These are phyloP conservation scores for Heliconius hewitsoni DNA, from an alignment of 1,140 invertebrate genomes.

Conservation along the genomic window DNA sequence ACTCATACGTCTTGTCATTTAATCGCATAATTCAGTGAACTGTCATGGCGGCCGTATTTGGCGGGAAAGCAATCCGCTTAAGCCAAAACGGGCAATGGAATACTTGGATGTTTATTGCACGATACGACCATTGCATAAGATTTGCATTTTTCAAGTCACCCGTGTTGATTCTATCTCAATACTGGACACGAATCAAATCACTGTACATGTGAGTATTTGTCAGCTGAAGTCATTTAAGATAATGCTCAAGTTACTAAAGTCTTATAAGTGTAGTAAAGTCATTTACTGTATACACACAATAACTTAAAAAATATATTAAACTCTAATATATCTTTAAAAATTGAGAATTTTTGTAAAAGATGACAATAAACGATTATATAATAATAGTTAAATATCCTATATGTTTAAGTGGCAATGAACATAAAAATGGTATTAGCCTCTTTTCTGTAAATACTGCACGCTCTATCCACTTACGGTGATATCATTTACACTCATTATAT, in stretches of 20 bases:
- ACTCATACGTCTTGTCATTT: slow-evolving; percentile 67
- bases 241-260: not conserved
- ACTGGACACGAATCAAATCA: slow-evolving; percentile 15
- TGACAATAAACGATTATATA: not conserved
- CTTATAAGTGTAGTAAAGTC: too few species aligned
- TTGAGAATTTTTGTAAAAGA: not conserved
- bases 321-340: not conserved
- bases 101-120: slow-evolving; percentile 72
- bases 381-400: not conserved
- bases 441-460: not conserved
- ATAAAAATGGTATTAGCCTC: slow-evolving; percentile 1
- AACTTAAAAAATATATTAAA: too few species aligned
- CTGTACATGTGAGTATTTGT: not conserved
- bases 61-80: slow-evolving; percentile 78
- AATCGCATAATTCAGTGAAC: slow-evolving; percentile 77
- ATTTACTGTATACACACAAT: too few species aligned
- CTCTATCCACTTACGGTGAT: not conserved
- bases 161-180: slow-evolving; percentile 33
- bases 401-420: not conserved
- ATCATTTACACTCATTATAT: not conserved
- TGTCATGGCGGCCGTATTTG: slow-evolving; percentile 77
- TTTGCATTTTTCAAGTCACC: slow-evolving; percentile 56
- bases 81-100: slow-evolving; percentile 68
- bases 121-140: slow-evolving; percentile 69
- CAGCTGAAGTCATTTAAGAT: not conserved